Base-by-base conservation (phyloP, 1,140 invertebrate species). In the Bradynema listronoti region DNA sequence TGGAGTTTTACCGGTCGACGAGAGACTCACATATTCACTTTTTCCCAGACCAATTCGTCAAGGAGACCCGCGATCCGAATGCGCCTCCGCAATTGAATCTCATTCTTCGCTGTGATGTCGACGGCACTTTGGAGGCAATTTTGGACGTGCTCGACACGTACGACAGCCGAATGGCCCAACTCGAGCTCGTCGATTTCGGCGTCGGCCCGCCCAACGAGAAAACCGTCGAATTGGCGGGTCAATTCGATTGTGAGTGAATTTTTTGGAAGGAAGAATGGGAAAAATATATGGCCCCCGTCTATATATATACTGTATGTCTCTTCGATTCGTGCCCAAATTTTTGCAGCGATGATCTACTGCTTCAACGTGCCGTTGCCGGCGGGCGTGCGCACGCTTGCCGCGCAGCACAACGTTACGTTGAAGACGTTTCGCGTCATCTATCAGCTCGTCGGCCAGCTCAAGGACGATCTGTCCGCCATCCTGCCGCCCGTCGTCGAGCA, bases 81-180 rank as follows among this genome's bases (percentile, higher is more conserved):
- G 27, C 47, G 3, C 16, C 3, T 3, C 47, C 47, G 34, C 16
- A n/a, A n/a, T n/a, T n/a, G 14, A 46, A 56, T 56, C 14, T 77
- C 1, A 62, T 76, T 53, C 30, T 78, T 88, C 90, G 68, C 55
- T 80, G 75, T 47, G 82, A 83, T 76, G 82, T 83, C 9, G 78
- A 81, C 70, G 82, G 82, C 0, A 92, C 90, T 7, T 84, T 94
- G 6, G 91, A 97, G 80, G 91, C 93, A 0, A 89, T 98, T 64
- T 79, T 94, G 39, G 87, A 95, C 79, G 86, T 90, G 29, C 77
- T 97, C 25, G 87, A 90, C 51, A 90, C 89, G 0, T 98, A 96
- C 74, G 81, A 86, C 45, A 79, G 86, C 60, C 80, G 86, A 4
- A 80, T 83, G 27, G 91, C 92, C 73, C 81, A 83, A 33, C 79